Conservation (phyloP, 2,888 invertebrate genomes). For the Noctua janthina region DNA sequence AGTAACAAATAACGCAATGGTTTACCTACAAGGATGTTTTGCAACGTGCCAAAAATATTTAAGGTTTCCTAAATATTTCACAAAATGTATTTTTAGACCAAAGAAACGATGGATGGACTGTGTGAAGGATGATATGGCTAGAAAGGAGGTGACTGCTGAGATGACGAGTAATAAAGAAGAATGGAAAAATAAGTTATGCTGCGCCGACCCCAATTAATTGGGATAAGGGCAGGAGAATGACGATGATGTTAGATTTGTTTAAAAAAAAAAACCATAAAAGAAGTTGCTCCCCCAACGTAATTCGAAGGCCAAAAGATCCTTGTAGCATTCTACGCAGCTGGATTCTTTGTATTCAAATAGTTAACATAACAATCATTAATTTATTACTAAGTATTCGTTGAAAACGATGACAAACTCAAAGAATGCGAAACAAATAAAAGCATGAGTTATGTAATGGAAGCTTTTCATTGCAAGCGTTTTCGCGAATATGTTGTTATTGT, state of each 20-base stretch:
- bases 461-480: slow-evolving; percentile 38
- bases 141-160: no score
- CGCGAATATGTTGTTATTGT: slow-evolving; percentile 34
- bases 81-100: neutral
- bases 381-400: neutral
- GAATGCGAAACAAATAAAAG: slow-evolving; percentile 24
- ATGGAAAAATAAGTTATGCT: no score
- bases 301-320: neutral
- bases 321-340: neutral
- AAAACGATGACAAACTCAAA: slow-evolving; percentile 28
- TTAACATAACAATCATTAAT: neutral
- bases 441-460: slow-evolving; percentile 11
- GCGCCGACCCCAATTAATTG: no score
- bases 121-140: no score
- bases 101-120: no score
- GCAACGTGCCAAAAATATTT: neutral
- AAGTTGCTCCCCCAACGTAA: neutral
- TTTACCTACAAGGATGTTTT: neutral
- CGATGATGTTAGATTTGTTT: neutral
- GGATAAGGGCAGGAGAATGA: no score
- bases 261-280: neutral
- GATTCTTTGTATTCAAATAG: neutral
- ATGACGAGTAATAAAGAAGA: no score
- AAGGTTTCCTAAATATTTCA: no score
- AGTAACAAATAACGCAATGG: neutral